phyloP scores from a whole-genome alignment of 2,797 vertebrate species.

The Pteronotus mesoamericanus region DNA sequence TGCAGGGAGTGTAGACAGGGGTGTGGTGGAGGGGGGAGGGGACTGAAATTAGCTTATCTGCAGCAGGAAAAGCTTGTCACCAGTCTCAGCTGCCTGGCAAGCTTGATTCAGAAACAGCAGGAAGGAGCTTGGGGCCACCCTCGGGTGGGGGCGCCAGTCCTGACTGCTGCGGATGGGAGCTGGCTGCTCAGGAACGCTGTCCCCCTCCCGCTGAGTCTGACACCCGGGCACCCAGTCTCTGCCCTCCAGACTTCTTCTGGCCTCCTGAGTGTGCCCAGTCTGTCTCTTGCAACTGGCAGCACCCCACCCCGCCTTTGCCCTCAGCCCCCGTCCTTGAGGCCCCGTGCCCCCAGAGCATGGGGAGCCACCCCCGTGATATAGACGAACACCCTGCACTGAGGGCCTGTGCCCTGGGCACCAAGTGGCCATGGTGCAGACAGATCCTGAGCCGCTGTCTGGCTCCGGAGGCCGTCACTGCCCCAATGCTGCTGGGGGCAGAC shows the following conservation, averaged over 20 bases:
- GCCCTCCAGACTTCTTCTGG: background rate
- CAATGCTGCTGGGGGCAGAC: too few relatives aligned
- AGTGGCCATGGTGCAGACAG: background rate
- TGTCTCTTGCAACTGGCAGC: background rate
- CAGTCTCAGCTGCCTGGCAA: background rate
- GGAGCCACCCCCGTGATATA: background rate
- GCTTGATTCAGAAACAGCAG: background rate
- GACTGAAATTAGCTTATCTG: background rate
- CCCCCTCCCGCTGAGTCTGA: background rate
- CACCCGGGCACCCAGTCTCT: background rate
- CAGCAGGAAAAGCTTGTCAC: background rate
- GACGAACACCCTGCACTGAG: background rate
- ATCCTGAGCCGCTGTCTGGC: background rate
- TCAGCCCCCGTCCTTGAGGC: background rate
- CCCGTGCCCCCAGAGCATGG: too few relatives aligned
- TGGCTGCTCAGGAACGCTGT: background rate
- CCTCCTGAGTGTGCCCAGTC: background rate
- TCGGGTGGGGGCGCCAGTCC: background rate
- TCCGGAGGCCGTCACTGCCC: fast-evolving
- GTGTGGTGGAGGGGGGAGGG: background rate
- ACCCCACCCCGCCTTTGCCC: background rate
- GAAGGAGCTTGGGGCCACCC: background rate
- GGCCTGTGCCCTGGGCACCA: background rate
- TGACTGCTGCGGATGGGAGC: too few relatives aligned
- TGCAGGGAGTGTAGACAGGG: background rate